phyloP scores from a whole-genome alignment of 2,797 vertebrate genomes.

The Tympanoctomys barrerae region DNA sequence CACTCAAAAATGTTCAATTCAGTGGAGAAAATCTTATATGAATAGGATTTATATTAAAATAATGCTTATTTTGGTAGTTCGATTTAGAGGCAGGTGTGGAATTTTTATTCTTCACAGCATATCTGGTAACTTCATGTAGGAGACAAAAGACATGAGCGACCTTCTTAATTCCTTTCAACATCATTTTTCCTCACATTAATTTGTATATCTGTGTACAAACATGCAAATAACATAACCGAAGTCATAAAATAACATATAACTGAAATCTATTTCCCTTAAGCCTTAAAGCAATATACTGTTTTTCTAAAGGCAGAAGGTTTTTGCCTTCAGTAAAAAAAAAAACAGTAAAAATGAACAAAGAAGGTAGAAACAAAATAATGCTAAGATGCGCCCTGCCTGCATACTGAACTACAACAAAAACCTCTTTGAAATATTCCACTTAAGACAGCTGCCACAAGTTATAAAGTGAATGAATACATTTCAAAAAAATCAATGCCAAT shows the following conservation, averaged over 20 bases:
- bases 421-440: slow-evolving; percentile 63
- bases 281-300: neutral
- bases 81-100: neutral
- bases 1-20: too few relatives aligned
- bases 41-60: neutral
- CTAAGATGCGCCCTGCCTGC: neutral
- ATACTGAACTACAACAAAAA: slow-evolving; percentile 35
- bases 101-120: neutral
- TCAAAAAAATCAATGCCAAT: slow-evolving; percentile 67
- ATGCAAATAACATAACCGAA: neutral
- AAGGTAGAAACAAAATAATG: slow-evolving; percentile 39
- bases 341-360: slow-evolving; percentile 52
- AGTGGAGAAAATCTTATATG: neutral
- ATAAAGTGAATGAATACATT: slow-evolving; percentile 76
- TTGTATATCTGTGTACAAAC: neutral
- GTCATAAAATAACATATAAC: neutral
- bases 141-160: neutral
- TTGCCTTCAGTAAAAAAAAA: slow-evolving; percentile 7
- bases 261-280: neutral
- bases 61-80: neutral
- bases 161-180: neutral
- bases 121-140: neutral
- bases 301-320: slow-evolving; percentile 47
- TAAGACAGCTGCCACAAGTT: slow-evolving; percentile 51
- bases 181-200: neutral